phyloP scores from a whole-genome alignment of 2,113 vertebrate species.

The Isurus oxyrinchus region DNA sequence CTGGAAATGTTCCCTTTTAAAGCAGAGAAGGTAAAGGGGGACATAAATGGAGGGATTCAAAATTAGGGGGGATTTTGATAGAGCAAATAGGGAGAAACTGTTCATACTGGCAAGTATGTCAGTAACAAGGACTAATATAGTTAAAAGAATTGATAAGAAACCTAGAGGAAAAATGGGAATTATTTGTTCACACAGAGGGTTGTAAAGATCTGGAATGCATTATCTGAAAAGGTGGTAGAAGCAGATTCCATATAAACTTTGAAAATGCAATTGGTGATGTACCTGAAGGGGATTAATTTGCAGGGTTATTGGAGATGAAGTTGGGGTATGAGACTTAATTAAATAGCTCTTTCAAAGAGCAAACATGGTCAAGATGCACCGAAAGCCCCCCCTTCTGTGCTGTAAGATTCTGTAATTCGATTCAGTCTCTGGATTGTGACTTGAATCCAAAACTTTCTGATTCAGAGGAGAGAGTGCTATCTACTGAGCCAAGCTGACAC shows the following conservation, averaged over 20 bases:
- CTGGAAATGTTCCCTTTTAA: neutral
- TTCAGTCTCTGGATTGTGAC: neutral
- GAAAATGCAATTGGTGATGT: neutral
- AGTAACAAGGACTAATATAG: neutral
- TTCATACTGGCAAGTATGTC: neutral
- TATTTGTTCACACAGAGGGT: neutral
- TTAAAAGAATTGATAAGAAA: neutral
- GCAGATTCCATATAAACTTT: neutral
- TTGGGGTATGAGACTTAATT: neutral
- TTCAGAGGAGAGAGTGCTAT: neutral
- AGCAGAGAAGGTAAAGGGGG: neutral
- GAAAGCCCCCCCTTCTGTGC: neutral
- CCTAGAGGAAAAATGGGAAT: neutral
- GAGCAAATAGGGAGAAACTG: neutral
- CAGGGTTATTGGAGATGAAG: neutral
- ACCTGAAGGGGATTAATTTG: neutral
- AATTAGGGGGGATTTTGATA: neutral
- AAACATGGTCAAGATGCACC: neutral
- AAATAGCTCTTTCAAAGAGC: neutral
- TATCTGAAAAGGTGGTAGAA: neutral
- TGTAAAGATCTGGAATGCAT: neutral
- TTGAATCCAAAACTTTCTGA: neutral
- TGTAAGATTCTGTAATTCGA: neutral
- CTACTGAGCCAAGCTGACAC: neutral
- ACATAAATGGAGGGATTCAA: neutral